Conservation (phyloP, 2,113 vertebrate species). For the Platysternon megacephalum region DNA sequence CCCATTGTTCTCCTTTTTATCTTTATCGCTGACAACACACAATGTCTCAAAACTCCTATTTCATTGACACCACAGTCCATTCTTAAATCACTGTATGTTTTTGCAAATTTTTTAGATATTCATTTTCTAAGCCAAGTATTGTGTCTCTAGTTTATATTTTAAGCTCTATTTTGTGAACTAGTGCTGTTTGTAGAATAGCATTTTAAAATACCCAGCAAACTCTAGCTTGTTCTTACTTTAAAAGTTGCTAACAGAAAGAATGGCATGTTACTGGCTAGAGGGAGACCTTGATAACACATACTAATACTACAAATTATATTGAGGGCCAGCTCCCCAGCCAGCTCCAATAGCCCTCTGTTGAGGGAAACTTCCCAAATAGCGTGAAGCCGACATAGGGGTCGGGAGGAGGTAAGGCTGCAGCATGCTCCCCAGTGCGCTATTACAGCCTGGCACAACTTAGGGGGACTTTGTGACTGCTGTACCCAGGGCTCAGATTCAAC, state of each 20-base stretch:
- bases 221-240: not conserved
- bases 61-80: conserved; percentile 23
- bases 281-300: not conserved
- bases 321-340: not conserved
- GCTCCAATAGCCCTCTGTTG: not conserved
- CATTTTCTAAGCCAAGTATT: too few relatives aligned
- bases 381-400: not conserved
- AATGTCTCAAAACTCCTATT: conserved; percentile 14
- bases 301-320: not conserved
- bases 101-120: not conserved
- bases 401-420: too few relatives aligned
- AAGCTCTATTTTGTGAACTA: not conserved
- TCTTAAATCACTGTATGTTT: not conserved
- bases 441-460: too few relatives aligned
- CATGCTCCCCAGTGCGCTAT: too few relatives aligned
- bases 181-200: not conserved
- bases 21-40: not conserved
- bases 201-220: conserved; percentile 4
- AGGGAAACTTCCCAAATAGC: not conserved
- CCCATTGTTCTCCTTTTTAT: not conserved
- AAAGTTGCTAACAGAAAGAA: not conserved
- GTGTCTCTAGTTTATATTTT: not conserved
- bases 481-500: too few relatives aligned
- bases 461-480: too few relatives aligned
- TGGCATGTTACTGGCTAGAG: not conserved